Evolutionary conservation across 2,797 vertebrate genomes (phyloP), one percentile per base, ranked within the genome.

Genomic region (Clarias laeviceps): DNA sequence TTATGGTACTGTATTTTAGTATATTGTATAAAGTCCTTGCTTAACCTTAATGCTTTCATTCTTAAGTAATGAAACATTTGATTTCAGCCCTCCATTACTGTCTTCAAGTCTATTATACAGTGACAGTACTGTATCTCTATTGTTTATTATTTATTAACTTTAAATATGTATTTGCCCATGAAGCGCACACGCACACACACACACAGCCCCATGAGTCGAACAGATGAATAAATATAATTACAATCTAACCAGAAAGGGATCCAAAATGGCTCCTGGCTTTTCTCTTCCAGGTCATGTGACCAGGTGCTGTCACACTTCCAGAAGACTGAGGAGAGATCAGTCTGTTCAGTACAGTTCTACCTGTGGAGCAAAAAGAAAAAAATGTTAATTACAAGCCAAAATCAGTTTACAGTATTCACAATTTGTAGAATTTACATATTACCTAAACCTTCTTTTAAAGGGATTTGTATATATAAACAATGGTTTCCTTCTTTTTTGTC

Each of bases 281-380:
- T 94, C 92, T 94, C 94, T 94, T 95, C 94, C 94, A 95, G 94
- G 94, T 96, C 95, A 96, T 96, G 94, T 96, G 94, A 95, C 94
- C 93, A 91, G 92, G 92, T 91, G 92, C 94, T 87, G 90, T 90
- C 91, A 93, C 92, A 91, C 92, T 90, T 93, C 89, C 89, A 91
- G 88, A 90, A 90, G 92, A 93, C 93, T 86, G 82, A 68, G 88
- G 84, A 85, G 82, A 89, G 70, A 79, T 88, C 82, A 17, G 85
- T 89, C 86, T 87, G 87, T 83, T 77, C 22, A 82, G 89, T 68
- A 69, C 85, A 83, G 62, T 82, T 88, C 74, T 74, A 91, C 91
- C 94, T 94, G 18, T 18, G 45, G 15, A 15, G 34, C 50, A 24
- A 40, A 29, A 22, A 61, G 9, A n/a, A n/a, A 69, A 57, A 32